These are phyloP conservation scores for Coelopa frigida DNA, from an alignment of 1,140 invertebrate species.

Conservation along the genomic window DNA sequence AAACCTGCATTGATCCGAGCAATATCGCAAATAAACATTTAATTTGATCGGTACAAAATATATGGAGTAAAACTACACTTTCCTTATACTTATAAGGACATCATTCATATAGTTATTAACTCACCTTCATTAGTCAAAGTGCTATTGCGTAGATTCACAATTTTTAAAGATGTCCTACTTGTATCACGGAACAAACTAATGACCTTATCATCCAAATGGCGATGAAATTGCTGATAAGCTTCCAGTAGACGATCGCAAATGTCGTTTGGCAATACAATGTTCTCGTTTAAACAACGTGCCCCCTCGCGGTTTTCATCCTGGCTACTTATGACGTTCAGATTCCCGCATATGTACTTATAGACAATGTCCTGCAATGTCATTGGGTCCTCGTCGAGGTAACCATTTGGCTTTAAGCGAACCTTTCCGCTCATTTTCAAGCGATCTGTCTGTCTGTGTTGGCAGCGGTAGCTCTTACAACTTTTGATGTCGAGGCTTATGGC, in stretches of 20 bases:
- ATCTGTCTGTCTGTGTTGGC: too few relatives aligned
- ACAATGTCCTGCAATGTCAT: slow-evolving; percentile 54
- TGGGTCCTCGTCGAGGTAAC: slow-evolving; percentile 39
- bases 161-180: slow-evolving; percentile 57
- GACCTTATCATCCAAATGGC: slow-evolving; percentile 56
- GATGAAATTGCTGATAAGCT: slow-evolving; percentile 50
- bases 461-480: not conserved
- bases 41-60: too few relatives aligned
- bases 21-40: too few relatives aligned
- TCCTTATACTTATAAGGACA: too few relatives aligned
- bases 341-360: slow-evolving; percentile 56
- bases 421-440: slow-evolving; percentile 39
- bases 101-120: too few relatives aligned
- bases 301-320: slow-evolving; percentile 15
- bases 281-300: slow-evolving; percentile 18
- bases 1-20: too few relatives aligned
- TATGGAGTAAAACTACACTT: too few relatives aligned
- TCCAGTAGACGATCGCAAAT: slow-evolving; percentile 63
- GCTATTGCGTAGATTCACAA: slow-evolving; percentile 62
- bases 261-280: slow-evolving; percentile 57
- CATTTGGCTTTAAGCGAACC: slow-evolving; percentile 42
- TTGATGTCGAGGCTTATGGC: not conserved
- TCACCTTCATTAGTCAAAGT: slow-evolving; percentile 60
- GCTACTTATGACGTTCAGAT: slow-evolving; percentile 54
- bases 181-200: slow-evolving; percentile 65